Percentiles rank a stretch among this genome's conserved stretches.
These are phyloP conservation scores for Pasiphila rectangulata DNA, from an alignment of 2,888 invertebrate genomes.

Conservation along the genomic window DNA sequence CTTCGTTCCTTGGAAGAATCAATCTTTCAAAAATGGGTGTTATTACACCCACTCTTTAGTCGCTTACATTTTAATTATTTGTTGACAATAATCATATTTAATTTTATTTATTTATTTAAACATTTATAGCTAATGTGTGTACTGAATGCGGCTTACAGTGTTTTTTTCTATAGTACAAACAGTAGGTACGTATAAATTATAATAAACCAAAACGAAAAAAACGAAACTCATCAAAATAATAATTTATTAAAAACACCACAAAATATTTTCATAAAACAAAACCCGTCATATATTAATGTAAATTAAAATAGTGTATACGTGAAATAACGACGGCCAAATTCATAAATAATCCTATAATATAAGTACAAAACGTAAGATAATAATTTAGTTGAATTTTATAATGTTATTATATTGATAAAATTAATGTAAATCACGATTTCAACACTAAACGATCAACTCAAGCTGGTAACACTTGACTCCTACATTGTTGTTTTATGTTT, in stretches of 20 bases:
- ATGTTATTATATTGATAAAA: not conserved
- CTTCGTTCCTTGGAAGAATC: too few species aligned
- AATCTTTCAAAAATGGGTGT: too few species aligned
- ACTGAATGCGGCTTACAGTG: conserved; percentile 1
- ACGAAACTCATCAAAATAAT: conserved; percentile 10
- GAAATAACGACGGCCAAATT: conserved; percentile 6
- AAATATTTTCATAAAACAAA: conserved; percentile 6
- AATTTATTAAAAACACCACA: conserved; percentile 19
- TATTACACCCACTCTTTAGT: too few species aligned
- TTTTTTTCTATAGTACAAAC: too few species aligned
- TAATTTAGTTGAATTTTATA: not conserved
- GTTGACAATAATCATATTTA: too few species aligned
- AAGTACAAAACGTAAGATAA: conserved; percentile 27
- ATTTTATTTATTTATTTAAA: too few species aligned
- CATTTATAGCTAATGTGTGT: too few species aligned
- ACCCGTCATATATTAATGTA: not conserved
- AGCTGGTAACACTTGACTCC: not conserved
- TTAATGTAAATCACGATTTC: not conserved
- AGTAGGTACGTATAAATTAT: too few species aligned
- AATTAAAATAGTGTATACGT: conserved; percentile 8
- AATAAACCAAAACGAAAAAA: conserved; percentile 2
- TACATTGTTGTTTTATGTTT: too few species aligned
- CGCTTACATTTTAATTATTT: too few species aligned
- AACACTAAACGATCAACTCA: not conserved
- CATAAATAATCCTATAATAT: conserved; percentile 13